These are phyloP conservation scores for Psittacula cyanocephala DNA, from an alignment of 2,113 vertebrate species.

Conservation along the genomic window DNA sequence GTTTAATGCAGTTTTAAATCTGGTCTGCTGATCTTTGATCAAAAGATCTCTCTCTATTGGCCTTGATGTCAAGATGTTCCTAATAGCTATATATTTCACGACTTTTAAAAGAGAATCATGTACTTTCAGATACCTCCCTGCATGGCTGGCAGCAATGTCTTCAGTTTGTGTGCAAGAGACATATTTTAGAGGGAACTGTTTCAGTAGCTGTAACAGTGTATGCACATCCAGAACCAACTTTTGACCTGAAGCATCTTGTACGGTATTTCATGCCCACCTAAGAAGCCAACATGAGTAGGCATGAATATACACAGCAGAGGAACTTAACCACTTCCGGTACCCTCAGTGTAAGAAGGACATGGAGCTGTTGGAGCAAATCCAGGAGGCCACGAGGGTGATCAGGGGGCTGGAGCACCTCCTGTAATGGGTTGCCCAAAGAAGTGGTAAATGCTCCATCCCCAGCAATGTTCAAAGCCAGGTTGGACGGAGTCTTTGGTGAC, in stretches of 20 bases:
- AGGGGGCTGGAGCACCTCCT: background rate
- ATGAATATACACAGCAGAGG: background rate
- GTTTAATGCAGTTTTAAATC: constrained; percentile 17
- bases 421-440: background rate
- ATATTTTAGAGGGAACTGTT: background rate
- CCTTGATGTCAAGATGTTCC: background rate
- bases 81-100: background rate
- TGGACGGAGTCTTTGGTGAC: background rate
- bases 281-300: background rate
- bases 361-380: background rate
- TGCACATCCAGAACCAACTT: background rate
- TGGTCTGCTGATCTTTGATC: background rate
- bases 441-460: background rate
- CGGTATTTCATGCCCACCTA: rapidly evolving
- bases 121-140: background rate
- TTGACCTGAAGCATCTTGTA: background rate
- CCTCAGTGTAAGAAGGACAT: background rate
- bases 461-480: background rate
- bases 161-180: background rate
- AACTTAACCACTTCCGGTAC: background rate
- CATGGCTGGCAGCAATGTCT: background rate
- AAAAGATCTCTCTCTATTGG: background rate
- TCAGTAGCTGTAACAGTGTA: background rate
- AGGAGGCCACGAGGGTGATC: background rate
- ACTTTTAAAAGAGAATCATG: background rate